A percentile compares a stretch with the other conserved stretches of the same genome.
Conservation (phyloP, 2,888 invertebrate genomes). For the Hyposoter dolosus region DNA sequence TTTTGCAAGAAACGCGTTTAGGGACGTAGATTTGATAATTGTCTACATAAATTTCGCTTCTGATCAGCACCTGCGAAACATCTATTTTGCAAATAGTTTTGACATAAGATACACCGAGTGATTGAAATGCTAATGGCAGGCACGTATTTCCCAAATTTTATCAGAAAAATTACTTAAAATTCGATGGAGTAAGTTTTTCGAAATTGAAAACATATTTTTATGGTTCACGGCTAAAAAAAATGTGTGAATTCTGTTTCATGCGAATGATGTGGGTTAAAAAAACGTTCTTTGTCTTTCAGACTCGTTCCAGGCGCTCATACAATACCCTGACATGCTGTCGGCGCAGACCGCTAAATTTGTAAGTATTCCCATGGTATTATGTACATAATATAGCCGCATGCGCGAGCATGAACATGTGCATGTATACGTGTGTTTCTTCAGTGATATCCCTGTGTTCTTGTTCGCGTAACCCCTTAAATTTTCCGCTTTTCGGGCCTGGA, state of each 20-base stretch:
- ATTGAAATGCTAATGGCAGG: not conserved
- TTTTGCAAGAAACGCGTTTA: not conserved
- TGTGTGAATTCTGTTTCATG: not conserved
- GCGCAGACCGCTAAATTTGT: conserved; percentile 98
- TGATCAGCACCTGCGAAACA: not conserved
- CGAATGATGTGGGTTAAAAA: conserved; percentile 23
- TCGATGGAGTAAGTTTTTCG: not conserved
- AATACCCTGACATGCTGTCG: conserved; percentile 98
- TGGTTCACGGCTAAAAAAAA: not conserved
- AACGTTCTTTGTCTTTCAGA: conserved; percentile 87
- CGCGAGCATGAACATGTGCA: conserved; percentile 39
- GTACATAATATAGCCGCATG: conserved; percentile 50
- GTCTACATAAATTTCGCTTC: not conserved
- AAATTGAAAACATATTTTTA: not conserved
- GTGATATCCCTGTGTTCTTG: conserved; percentile 55
- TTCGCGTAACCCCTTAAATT: conserved; percentile 71
- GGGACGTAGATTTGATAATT: not conserved
- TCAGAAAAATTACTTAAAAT: not conserved
- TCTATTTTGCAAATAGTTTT: not conserved
- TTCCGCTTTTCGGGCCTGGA: conserved; percentile 68
- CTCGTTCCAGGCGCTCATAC: conserved; percentile 99
- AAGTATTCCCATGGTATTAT: conserved; percentile 84
- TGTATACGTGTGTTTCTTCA: conserved; percentile 35
- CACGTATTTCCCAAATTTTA: not conserved
- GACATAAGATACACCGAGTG: too few relatives aligned